phyloP scores from a whole-genome alignment of 2,113 vertebrate species.

The Empidonax traillii region DNA sequence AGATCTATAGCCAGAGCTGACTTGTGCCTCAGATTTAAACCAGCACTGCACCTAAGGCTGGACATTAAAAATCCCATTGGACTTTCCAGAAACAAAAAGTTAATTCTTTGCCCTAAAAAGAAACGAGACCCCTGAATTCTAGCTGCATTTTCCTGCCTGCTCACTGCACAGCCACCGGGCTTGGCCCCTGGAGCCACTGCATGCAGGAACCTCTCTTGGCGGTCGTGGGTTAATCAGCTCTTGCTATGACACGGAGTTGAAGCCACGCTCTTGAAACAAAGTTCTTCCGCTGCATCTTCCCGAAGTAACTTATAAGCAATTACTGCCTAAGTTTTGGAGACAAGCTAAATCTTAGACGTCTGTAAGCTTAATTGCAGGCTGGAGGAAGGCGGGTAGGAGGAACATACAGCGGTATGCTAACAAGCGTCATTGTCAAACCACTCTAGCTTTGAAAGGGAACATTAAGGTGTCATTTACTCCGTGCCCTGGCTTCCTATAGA shows the following conservation, averaged over 20 bases:
- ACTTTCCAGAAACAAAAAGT: background rate
- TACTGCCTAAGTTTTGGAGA: background rate
- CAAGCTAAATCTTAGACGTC: background rate
- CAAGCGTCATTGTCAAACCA: conserved; percentile 65
- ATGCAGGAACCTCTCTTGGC: background rate
- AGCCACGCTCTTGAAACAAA: background rate
- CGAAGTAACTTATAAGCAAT: background rate
- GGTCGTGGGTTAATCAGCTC: fast-evolving
- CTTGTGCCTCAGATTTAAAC: background rate
- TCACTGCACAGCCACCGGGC: fast-evolving
- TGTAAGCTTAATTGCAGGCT: background rate
- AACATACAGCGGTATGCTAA: conserved; percentile 17
- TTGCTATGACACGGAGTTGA: background rate
- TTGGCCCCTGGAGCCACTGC: background rate
- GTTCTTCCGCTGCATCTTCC: background rate
- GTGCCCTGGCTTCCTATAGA: conserved; percentile 62
- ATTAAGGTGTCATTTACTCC: conserved; percentile 77
- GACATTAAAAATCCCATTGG: background rate
- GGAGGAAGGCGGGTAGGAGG: background rate
- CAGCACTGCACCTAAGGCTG: background rate
- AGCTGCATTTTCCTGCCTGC: background rate
- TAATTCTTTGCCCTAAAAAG: background rate
- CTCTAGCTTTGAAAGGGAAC: conserved; percentile 71
- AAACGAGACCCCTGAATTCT: background rate
- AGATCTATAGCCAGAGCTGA: background rate